A percentile compares a stretch with the other conserved stretches of the same genome.
Evolutionary conservation across 2,888 invertebrate genomes (phyloP).

Genomic region (Ophioninae sp.): DNA sequence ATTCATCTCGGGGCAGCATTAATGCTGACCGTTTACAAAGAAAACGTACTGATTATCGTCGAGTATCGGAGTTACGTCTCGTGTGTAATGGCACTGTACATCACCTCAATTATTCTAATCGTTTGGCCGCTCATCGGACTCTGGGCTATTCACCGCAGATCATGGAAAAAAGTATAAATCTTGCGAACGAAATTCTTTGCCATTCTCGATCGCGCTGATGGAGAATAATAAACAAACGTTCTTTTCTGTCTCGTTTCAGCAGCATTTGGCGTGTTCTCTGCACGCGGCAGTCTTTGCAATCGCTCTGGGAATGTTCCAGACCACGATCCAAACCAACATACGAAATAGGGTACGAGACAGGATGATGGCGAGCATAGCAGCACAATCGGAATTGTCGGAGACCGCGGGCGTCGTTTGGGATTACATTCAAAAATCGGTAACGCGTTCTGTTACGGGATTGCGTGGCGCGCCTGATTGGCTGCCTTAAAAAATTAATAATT

Average conservation of each 20-base stretch:
- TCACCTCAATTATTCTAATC: slow-evolving; percentile 51
- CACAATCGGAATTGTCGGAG: slow-evolving; percentile 7
- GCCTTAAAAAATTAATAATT: no score
- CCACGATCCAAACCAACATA: slow-evolving; percentile 49
- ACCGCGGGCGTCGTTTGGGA: slow-evolving; percentile 56
- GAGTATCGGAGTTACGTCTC: slow-evolving; percentile 52
- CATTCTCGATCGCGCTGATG: not conserved
- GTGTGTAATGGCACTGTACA: slow-evolving; percentile 48
- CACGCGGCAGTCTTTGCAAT: slow-evolving; percentile 55
- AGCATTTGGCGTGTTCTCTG: slow-evolving; percentile 49
- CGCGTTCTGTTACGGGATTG: no score
- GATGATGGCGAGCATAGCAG: slow-evolving; percentile 59
- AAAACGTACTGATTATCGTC: slow-evolving; percentile 53
- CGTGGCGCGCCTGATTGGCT: no score
- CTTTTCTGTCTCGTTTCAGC: not conserved
- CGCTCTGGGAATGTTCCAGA: slow-evolving; percentile 60
- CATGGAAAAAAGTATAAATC: slow-evolving; percentile 37
- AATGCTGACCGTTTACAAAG: slow-evolving; percentile 53
- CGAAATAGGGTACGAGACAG: slow-evolving; percentile 43
- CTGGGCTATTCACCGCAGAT: slow-evolving; percentile 39
- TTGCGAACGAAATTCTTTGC: slow-evolving; percentile 2
- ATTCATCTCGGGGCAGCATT: slow-evolving; percentile 59
- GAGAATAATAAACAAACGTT: not conserved
- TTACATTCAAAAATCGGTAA: slow-evolving; percentile 62
- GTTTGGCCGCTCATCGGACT: slow-evolving; percentile 52